Conservation (phyloP, 2,888 invertebrate genomes). For the Tortricodes alternella region DNA sequence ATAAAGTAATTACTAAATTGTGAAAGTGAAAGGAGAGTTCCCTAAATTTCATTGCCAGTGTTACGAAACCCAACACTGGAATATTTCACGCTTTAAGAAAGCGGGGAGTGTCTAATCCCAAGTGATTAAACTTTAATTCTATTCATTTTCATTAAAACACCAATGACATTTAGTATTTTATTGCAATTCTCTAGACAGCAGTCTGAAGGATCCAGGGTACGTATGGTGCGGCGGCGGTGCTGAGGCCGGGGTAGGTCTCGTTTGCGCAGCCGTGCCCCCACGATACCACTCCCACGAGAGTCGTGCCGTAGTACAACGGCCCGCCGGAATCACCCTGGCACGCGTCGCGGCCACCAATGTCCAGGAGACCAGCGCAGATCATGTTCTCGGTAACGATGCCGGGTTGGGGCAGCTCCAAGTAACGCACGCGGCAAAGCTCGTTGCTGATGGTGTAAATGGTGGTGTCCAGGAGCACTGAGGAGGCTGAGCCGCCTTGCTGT, state of each 20-base stretch:
- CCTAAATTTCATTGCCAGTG: too few relatives aligned
- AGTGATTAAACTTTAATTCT: neutral
- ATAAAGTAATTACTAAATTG: too few relatives aligned
- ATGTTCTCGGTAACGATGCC: slow-evolving; percentile 54
- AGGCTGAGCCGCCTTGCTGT: slow-evolving; percentile 42
- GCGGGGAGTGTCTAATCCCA: too few relatives aligned
- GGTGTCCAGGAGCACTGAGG: slow-evolving; percentile 45
- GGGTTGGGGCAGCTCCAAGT: slow-evolving; percentile 35
- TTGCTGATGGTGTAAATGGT: slow-evolving; percentile 55
- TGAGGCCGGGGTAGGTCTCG: slow-evolving; percentile 67
- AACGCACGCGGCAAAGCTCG: slow-evolving; percentile 47
- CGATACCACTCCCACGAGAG: slow-evolving; percentile 68
- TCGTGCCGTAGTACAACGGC: slow-evolving; percentile 58
- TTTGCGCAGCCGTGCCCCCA: slow-evolving; percentile 72
- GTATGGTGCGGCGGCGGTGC: slow-evolving; percentile 58
- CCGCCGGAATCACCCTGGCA: slow-evolving; percentile 69
- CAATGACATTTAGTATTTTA: neutral
- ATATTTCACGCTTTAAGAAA: too few relatives aligned
- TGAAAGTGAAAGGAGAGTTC: too few relatives aligned
- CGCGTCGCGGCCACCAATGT: slow-evolving; percentile 43
- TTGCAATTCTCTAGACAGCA: slow-evolving; percentile 31
- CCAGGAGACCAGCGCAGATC: slow-evolving; percentile 56
- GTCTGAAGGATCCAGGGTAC: slow-evolving; percentile 48
- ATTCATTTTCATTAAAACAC: neutral
- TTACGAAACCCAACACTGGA: too few relatives aligned